Base-by-base conservation (phyloP, 2,888 invertebrate genomes). In the Hydroisotoma schaefferi region DNA sequence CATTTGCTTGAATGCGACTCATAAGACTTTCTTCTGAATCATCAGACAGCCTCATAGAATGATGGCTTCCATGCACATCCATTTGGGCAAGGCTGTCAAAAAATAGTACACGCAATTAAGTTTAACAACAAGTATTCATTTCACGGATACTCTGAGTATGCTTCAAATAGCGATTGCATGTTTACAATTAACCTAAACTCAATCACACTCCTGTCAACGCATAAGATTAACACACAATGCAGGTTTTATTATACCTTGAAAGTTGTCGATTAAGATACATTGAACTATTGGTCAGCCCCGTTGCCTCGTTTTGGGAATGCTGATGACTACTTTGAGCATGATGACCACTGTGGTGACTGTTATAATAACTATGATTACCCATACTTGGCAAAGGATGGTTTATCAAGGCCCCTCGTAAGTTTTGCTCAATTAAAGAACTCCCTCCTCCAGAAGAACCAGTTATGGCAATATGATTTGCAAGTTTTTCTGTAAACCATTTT, bases 1-100 rank as follows among this genome's bases (percentile, higher is more conserved):
- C 53, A 54, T 68, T 55, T 12, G 64, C 66, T 46, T 68, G 65
- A 23, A 67, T 64, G 15, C 65, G 49, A 49, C 61, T 63, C 51
- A 65, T 57, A 29, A 70, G 61, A 26, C 64, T 63, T 10, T 59
- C 57, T 23, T 66, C 70, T 40, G 57, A 53, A 18, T 62, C 57
- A 47, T 67, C 67, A 10, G 58, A 43, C 38, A 67, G 47, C 37
- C 67, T 53, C 28, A 55, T 54, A 48, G 56, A 61, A 2, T 55
- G 58, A 2, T 55, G 58, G 6, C 60, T 56, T 40, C 63, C 61
- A 43, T 63, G 65, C 25, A 47, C 55, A 25, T 58, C 64, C 52
- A 58, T 27, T n/a, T 44, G 40, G 5, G 56, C 53, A 59, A 59
- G 52, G 37, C 63, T 59, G 26, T 22, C 22, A 48, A 37, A 2